Base-by-base conservation (phyloP, 2,113 vertebrate genomes). In the Amia ocellicauda region DNA sequence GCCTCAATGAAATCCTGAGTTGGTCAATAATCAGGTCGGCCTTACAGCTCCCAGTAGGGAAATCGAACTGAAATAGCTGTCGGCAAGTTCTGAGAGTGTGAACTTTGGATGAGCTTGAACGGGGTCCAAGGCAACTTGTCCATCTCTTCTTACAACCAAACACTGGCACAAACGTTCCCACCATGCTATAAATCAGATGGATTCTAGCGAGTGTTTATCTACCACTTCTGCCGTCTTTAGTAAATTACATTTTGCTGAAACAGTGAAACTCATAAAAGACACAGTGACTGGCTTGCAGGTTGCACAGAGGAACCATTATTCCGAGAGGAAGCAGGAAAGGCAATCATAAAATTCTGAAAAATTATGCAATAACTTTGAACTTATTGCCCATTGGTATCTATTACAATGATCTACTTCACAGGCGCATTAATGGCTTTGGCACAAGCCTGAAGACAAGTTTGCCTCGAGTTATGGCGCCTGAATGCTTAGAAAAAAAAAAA, bases 341-440 rank as follows among this genome's bases (percentile, higher is more conserved):
- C 76, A 88, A 89, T 86, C 82, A 83, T 89, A 88, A 88, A 89
- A 84, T 77, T 88, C 84, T 85, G 78, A 87, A 87, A 89, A 90
- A 89, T 87, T 84, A 85, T 86, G 82, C 80, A 86, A 81, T 84
- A 83, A 88, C 83, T 86, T 83, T 85, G 78, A 83, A 80, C 76
- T 81, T 82, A 75, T 83, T 83, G 76, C 85, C 82, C 86, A 87
- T 87, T 82, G 83, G 79, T 83, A 82, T 80, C 76, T 80, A 80
- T 88, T 84, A 85, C 86, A 88, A 83, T 78, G 84, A 86, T 81
- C 74, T 83, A 61, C 78, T 88, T 87, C 87, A 86, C 77, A 74
- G 76, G 67, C 62, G 60, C 76, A 87, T 81, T 83, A 88, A 87
- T 81, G 84, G 80, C 83, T 79, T 43, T 76, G 72, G 76, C 74